These are phyloP conservation scores for Gorsachius magnificus DNA, from an alignment of 2,797 vertebrate species.

Conservation along the genomic window DNA sequence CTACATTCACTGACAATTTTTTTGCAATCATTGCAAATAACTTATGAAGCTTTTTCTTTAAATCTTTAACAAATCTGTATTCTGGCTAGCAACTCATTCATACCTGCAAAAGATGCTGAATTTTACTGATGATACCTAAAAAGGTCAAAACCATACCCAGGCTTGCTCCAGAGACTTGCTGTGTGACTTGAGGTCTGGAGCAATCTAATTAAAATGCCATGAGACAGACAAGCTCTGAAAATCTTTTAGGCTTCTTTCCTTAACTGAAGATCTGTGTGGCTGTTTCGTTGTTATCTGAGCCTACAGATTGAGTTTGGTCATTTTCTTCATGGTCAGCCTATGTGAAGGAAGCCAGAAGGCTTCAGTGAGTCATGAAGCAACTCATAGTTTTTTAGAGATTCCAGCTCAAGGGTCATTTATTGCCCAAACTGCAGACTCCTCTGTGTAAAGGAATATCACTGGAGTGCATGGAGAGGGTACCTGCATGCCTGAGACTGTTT, in stretches of 20 bases:
- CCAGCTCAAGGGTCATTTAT: background rate
- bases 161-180: background rate
- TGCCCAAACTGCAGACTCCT: background rate
- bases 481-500: background rate
- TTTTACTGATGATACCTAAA: background rate
- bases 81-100: background rate
- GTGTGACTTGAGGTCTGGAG: background rate
- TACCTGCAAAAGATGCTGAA: background rate
- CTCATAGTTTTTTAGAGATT: background rate
- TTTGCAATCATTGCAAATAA: accelerated
- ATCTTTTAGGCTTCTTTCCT: background rate
- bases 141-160: background rate
- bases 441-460: background rate
- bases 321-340: background rate
- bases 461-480: background rate
- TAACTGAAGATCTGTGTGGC: background rate
- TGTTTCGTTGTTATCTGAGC: background rate
- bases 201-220: background rate
- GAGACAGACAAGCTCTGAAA: background rate
- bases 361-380: background rate
- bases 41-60: background rate
- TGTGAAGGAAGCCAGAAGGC: background rate
- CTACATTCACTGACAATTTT: background rate
- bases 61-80: background rate
- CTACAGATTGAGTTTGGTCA: background rate